A percentile compares a stretch with the other conserved stretches of the same genome.
These are phyloP conservation scores for Megatriorchis doriae DNA, from an alignment of 2,113 vertebrate genomes.

Conservation along the genomic window DNA sequence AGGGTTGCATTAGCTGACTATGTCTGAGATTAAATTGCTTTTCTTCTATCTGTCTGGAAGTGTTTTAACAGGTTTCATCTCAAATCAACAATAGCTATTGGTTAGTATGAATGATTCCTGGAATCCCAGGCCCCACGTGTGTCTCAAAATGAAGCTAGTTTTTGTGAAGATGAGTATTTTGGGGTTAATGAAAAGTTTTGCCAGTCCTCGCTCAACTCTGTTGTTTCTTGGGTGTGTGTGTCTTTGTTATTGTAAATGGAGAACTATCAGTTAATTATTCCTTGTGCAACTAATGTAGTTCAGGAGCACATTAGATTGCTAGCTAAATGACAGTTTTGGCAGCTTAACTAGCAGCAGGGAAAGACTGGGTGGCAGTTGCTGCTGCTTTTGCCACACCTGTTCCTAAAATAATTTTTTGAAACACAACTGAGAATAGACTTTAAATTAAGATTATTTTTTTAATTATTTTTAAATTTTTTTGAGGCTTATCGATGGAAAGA, in stretches of 20 bases:
- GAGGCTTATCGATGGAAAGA: rapidly evolving
- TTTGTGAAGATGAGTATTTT: neutral
- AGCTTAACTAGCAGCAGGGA: neutral
- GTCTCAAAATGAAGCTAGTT: neutral
- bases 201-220: neutral
- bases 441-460: neutral
- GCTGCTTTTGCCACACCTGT: neutral
- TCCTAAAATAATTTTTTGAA: neutral
- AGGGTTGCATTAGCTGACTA: neutral
- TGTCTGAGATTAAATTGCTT: neutral
- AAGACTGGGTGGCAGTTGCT: neutral
- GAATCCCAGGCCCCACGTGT: neutral
- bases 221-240: neutral
- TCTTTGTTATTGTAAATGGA: neutral
- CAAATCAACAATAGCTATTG: neutral
- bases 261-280: neutral
- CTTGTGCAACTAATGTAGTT: neutral
- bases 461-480: neutral
- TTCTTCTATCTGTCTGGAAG: neutral
- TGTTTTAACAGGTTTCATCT: neutral
- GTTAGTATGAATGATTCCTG: neutral
- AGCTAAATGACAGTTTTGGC: neutral
- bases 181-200: neutral
- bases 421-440: neutral
- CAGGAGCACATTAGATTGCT: neutral